Percentiles rank a stretch among this genome's conserved stretches.
phyloP scores from a whole-genome alignment of 2,888 invertebrate species.

The Dryobotodes eremita region DNA sequence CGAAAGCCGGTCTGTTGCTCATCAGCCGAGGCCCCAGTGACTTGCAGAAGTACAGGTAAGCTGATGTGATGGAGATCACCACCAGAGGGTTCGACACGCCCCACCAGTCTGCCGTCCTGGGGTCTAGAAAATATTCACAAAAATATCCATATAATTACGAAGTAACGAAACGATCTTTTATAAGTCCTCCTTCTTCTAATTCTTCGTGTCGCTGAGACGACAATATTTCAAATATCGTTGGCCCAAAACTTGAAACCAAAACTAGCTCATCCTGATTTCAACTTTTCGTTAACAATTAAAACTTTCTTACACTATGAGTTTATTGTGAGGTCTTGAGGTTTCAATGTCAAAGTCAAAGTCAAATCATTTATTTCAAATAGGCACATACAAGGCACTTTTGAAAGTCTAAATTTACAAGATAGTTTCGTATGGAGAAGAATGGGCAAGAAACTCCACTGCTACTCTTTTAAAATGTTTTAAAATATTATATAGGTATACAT shows the following conservation, averaged over 20 bases:
- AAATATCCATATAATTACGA: background rate
- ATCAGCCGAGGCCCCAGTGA: conserved; percentile 78
- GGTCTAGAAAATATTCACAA: conserved; percentile 65
- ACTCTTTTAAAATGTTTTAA: too few relatives aligned
- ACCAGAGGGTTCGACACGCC: conserved; percentile 60
- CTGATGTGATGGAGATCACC: conserved; percentile 47
- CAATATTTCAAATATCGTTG: background rate
- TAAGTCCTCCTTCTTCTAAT: background rate
- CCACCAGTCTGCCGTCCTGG: conserved; percentile 65
- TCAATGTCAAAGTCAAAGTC: too few relatives aligned
- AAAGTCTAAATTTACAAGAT: too few relatives aligned
- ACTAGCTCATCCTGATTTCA: background rate
- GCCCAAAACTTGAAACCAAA: background rate
- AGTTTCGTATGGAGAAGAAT: too few relatives aligned
- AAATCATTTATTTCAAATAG: too few relatives aligned
- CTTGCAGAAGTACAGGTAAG: conserved; percentile 61
- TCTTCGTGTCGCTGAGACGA: background rate
- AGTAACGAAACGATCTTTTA: background rate
- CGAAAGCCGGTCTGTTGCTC: conserved; percentile 92
- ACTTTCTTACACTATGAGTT: background rate
- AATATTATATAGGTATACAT: too few relatives aligned
- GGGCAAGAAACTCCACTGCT: too few relatives aligned
- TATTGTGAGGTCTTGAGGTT: background rate
- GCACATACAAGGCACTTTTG: too few relatives aligned
- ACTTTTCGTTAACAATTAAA: background rate